Conservation (phyloP, 2,797 vertebrate genomes). For the Vespertilio murinus region DNA sequence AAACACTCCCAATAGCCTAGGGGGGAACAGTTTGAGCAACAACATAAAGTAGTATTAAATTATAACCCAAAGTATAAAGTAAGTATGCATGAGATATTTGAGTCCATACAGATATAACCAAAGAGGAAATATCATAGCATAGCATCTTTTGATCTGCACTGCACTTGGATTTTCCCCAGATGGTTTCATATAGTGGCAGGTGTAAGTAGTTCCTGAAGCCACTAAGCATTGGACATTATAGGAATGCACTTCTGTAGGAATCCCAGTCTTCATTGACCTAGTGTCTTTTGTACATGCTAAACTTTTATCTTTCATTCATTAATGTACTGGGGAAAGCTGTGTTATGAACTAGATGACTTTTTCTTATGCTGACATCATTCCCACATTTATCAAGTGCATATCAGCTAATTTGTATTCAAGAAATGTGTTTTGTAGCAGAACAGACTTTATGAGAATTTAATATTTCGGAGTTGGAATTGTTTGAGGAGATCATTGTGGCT, state of each 20-base stretch:
- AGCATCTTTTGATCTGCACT: neutral
- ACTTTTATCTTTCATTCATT: neutral
- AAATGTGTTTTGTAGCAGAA: conserved; percentile 13
- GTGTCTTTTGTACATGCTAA: neutral
- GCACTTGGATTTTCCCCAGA: neutral
- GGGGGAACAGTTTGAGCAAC: neutral
- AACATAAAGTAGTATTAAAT: neutral
- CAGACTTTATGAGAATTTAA: neutral
- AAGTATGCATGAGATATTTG: neutral
- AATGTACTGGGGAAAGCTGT: neutral
- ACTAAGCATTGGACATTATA: neutral
- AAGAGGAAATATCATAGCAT: neutral
- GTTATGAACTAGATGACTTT: neutral
- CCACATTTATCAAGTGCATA: neutral
- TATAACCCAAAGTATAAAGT: neutral
- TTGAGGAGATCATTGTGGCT: conserved; percentile 5
- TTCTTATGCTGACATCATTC: conserved; percentile 18
- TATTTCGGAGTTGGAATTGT: neutral
- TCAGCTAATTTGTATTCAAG: conserved; percentile 47
- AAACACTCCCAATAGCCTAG: neutral
- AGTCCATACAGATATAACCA: neutral
- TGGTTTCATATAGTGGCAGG: neutral
- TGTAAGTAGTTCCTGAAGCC: neutral
- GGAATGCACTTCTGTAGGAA: neutral
- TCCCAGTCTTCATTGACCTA: neutral